Base-by-base conservation (phyloP, 2,888 invertebrate species). In the Onchidella celtica region DNA sequence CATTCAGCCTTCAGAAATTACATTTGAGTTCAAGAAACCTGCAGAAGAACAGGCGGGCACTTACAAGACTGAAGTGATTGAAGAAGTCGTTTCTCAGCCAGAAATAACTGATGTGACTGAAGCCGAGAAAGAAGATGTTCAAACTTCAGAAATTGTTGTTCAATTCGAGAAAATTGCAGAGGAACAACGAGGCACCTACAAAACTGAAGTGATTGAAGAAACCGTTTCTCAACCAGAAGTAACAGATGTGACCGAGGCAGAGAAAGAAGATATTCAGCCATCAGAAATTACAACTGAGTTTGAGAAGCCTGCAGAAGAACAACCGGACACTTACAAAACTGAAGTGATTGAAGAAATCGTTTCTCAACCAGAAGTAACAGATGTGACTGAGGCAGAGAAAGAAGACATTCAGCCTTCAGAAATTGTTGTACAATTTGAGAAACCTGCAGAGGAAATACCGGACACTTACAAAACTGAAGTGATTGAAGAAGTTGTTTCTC, bases 381-480 rank as follows among this genome's bases (percentile, higher is more conserved):
- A 80, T 21, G 65, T 82, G 3, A 76, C 85, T 14, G 85, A 86
- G 61, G 79, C 83, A 24, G 27, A 55, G 17, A 29, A 83, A 63
- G 86, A 86, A 38, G 72, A 84, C 24, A 78, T 61, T 29, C 82
- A 85, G 55, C 84, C 82, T 24, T 74, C 75, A 55, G 81, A 83
- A 70, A 80, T 84, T 32, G 32, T 72, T 36, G 72, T 79, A 11
- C 74, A 84, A n/a, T 36, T 83, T 57, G 84, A 73, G 11, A 75
- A 81, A 70, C 66, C 81, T 47, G 72, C 74, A 36, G 57, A 79
- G 63, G 79, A 83, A 34, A 68, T 78, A 40, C 82, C 83, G 11
- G 63, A 79, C 24, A 79, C 82, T 38, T 83, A 79, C 73, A 72
- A 84, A 32, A 83, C 80, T 72, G 86, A 85, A 14, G 70, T 80